Evolutionary conservation across 2,888 invertebrate species (phyloP).

Genomic region (Parnassius smintheus): DNA sequence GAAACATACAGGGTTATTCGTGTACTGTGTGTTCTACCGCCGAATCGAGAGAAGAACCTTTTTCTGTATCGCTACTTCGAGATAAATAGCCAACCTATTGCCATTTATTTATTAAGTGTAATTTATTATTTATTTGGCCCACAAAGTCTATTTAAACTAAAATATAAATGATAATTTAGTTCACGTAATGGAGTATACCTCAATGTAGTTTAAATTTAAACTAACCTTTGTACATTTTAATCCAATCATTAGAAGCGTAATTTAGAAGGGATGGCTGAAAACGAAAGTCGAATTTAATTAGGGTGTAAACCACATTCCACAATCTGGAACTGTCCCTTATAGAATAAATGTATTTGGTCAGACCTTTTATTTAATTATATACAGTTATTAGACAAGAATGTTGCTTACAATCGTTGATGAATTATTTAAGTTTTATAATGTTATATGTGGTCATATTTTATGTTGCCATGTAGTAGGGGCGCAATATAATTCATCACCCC

Average conservation of each 20-base stretch:
- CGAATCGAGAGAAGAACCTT: no score
- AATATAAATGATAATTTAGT: constrained; percentile 1
- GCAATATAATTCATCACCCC: no score
- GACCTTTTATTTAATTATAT: constrained; percentile 8
- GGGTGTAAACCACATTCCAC: constrained; percentile 19
- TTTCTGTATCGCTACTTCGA: no score
- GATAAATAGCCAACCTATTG: no score
- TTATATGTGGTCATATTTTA: no score
- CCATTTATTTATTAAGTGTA: no score
- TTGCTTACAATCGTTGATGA: no score
- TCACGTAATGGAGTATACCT: constrained; percentile 11
- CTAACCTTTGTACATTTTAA: constrained; percentile 24
- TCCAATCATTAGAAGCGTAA: constrained; percentile 25
- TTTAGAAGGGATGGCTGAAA: constrained; percentile 24
- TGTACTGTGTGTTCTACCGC: no score
- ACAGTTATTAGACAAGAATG: not conserved
- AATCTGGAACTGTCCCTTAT: constrained; percentile 6
- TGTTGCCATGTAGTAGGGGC: no score
- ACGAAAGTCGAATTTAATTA: constrained; percentile 24
- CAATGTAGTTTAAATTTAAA: constrained; percentile 19
- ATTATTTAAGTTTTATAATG: no score
- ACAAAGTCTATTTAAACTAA: not conserved
- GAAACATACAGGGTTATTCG: no score
- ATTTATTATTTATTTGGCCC: no score
- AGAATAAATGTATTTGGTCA: constrained; percentile 20